A percentile compares a stretch with the other conserved stretches of the same genome.
phyloP scores from a whole-genome alignment of 1,140 invertebrate genomes.

The Halyomorpha halys region DNA sequence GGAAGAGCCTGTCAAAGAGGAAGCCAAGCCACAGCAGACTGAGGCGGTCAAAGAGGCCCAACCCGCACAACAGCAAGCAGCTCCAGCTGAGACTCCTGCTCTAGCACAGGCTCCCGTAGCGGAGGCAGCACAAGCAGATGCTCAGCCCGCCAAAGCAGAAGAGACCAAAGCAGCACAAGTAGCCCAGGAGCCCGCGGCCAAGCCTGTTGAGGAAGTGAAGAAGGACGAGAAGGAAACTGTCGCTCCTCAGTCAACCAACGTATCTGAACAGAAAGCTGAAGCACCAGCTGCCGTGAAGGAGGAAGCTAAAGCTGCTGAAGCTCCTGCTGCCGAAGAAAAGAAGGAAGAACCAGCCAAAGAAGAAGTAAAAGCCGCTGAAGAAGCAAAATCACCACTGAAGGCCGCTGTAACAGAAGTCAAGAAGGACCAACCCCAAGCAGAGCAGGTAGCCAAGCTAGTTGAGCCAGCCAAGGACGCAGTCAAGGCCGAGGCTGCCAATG shows the following conservation, averaged over 20 bases:
- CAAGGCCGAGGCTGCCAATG: slow-evolving; percentile 25
- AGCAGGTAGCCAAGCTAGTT: background rate
- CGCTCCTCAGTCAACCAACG: slow-evolving; percentile 16
- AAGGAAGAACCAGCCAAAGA: slow-evolving; percentile 17
- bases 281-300: slow-evolving; percentile 14
- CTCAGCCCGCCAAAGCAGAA: background rate
- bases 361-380: slow-evolving; percentile 1
- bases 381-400: background rate
- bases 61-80: background rate
- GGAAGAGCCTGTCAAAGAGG: slow-evolving; percentile 32
- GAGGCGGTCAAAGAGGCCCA: background rate
- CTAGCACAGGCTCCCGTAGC: slow-evolving; percentile 23
- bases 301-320: slow-evolving; percentile 7
- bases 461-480: slow-evolving; percentile 2
- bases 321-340: slow-evolving; percentile 11
- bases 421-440: slow-evolving; percentile 6
- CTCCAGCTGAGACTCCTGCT: background rate
- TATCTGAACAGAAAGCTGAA: slow-evolving; percentile 18
- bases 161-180: background rate
- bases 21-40: background rate
- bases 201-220: background rate
- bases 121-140: slow-evolving; percentile 36
- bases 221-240: slow-evolving; percentile 12
- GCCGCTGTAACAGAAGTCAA: slow-evolving; percentile 9
- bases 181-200: background rate